These are phyloP conservation scores for Polymixis lichenea DNA, from an alignment of 2,888 invertebrate species.

Conservation along the genomic window DNA sequence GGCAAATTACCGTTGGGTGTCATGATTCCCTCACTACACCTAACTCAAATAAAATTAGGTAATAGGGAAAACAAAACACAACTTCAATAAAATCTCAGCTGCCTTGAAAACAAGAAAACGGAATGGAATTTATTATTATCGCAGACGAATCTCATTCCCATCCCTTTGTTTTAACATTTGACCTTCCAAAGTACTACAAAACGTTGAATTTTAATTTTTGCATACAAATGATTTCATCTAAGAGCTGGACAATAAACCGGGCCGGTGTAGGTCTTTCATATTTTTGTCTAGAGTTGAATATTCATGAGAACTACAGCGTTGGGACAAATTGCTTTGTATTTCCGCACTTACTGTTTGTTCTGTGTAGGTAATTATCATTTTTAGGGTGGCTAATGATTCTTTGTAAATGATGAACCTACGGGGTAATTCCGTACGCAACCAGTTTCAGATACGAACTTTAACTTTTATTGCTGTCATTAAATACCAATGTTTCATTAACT, in stretches of 20 bases:
- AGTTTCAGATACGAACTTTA: no score
- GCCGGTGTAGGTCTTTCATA: slow-evolving; percentile 24
- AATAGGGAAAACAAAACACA: slow-evolving; percentile 22
- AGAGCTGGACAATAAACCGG: slow-evolving; percentile 50
- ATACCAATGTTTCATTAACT: no score
- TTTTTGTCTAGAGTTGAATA: slow-evolving; percentile 49
- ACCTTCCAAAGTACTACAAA: slow-evolving; percentile 34
- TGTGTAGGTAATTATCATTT: slow-evolving; percentile 24
- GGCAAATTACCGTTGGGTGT: neutral
- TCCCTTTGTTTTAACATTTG: slow-evolving; percentile 46
- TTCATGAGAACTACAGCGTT: slow-evolving; percentile 43
- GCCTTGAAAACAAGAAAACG: neutral
- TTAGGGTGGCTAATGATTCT: slow-evolving; percentile 15
- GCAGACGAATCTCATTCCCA: slow-evolving; percentile 14
- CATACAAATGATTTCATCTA: slow-evolving; percentile 47
- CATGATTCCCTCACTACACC: neutral
- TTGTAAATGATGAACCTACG: slow-evolving; percentile 9
- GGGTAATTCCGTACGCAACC: neutral
- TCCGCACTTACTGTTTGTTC: slow-evolving; percentile 13
- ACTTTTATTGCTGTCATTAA: no score
- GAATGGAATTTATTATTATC: slow-evolving; percentile 27
- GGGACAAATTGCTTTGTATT: slow-evolving; percentile 23
- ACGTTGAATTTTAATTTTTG: slow-evolving; percentile 58
- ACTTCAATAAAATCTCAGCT: slow-evolving; percentile 17
- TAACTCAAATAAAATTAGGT: neutral